These are phyloP conservation scores for Leptinotarsa tumamoca DNA, from an alignment of 2,888 invertebrate species.

Conservation along the genomic window DNA sequence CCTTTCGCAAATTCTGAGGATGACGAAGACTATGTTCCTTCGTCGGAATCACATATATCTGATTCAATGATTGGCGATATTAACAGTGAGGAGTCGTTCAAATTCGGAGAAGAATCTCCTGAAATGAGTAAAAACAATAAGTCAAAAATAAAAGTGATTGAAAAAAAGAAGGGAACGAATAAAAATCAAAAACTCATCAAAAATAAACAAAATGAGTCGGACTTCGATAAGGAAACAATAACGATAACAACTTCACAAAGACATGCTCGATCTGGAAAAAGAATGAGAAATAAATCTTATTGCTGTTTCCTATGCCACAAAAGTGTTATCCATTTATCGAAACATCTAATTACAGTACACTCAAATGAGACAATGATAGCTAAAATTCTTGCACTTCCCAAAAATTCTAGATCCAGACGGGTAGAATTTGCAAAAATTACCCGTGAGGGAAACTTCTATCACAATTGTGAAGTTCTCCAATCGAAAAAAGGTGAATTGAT, in stretches of 20 bases:
- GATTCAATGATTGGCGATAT: background rate
- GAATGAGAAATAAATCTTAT: constrained; percentile 2
- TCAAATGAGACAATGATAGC: too few species aligned
- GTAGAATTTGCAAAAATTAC: constrained; percentile 23
- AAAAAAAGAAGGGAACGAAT: background rate
- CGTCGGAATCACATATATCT: background rate
- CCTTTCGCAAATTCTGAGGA: too few species aligned
- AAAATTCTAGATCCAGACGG: constrained; percentile 12
- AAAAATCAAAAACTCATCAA: background rate
- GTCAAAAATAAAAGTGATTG: background rate
- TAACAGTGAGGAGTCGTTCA: background rate
- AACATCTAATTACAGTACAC: background rate
- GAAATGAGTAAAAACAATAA: background rate
- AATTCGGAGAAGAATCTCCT: background rate
- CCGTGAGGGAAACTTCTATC: constrained; percentile 20
- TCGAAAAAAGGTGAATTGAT: background rate
- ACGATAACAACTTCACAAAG: background rate
- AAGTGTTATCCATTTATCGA: constrained; percentile 9
- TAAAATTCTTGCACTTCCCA: background rate
- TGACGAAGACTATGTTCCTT: background rate
- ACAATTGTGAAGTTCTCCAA: constrained; percentile 24
- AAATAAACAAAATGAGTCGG: background rate
- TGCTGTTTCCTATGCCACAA: constrained; percentile 5
- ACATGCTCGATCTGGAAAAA: constrained; percentile 1
- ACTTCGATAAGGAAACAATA: background rate